Evolutionary conservation across 2,888 invertebrate genomes (phyloP), one percentile per base, ranked within the genome.

Genomic region (Rhagophthalmus giganteus): DNA sequence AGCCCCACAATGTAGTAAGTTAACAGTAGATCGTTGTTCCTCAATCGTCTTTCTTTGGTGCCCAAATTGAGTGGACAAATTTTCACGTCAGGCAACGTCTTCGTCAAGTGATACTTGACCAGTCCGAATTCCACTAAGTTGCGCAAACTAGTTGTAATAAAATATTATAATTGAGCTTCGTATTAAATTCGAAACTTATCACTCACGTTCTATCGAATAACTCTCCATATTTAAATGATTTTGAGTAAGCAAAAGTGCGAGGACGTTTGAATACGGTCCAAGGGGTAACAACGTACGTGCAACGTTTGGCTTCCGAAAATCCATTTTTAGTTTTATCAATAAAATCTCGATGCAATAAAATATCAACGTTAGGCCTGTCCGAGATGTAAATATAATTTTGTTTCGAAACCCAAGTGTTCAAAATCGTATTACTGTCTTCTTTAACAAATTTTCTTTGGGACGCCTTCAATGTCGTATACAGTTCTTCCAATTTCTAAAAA

Each of bases 21-120:
- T 78, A 88, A 84, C 64, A 80, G 72, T 1, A 90, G 78, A 67
- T 90, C 89, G 5, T 81, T 79, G 65, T 88, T 86, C 51, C 82
- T 74, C 5, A 90, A 73, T 65, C 84, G 84, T 1, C 89, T 78
- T 62, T 90, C 90, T 13, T 84, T 86, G 33, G 86, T 86, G 55
- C 85, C 86, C 55, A 90, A 74, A 70, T 90, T 83, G 37, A 88
- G 77, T 0, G 90, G 89, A 59, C 90, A 90, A 38, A 88, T 86
- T 66, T 83, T 82, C 0, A 85, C 84, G 54, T 81, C 78, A 0
- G 90, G 88, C 57, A 88, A 68, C 54, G 82, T 78, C 34, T 74
- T 71, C 2, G 74, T 74, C 37, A 83, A 77, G 25, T 84, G 75
- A 58, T 82, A 82, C 48, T 82, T 79, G 2, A 88, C 78, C 38